Evolutionary conservation across 2,113 vertebrate genomes (phyloP).

Genomic region (Muntiacus reevesi): DNA sequence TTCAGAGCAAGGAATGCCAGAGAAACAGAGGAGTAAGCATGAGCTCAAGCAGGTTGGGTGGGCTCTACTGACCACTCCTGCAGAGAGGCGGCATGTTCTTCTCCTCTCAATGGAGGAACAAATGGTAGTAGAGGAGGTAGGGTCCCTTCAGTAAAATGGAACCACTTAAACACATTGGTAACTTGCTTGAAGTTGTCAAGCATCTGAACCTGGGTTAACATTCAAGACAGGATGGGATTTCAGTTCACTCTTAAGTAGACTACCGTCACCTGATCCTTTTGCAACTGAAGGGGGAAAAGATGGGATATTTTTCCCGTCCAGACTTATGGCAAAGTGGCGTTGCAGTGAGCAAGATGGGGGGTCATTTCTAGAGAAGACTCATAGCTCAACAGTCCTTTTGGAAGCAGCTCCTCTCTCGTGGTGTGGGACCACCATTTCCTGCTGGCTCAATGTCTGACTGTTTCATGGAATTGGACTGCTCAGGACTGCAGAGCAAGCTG

Average conservation of each 20-base stretch:
- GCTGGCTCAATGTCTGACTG: background rate
- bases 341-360: background rate
- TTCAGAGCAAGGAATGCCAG: background rate
- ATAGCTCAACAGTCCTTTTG: accelerated
- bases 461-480: background rate
- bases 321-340: too few relatives aligned
- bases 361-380: background rate
- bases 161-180: background rate
- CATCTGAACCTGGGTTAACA: background rate
- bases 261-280: background rate
- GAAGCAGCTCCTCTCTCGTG: background rate
- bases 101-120: background rate
- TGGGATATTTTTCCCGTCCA: background rate
- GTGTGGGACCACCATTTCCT: background rate
- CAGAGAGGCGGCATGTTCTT: background rate
- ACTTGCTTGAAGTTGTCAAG: background rate
- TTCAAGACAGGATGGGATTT: background rate
- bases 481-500: background rate
- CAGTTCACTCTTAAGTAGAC: background rate
- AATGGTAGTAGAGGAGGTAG: too few relatives aligned
- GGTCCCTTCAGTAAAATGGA: background rate
- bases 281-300: background rate
- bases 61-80: background rate
- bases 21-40: background rate
- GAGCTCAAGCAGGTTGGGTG: background rate